Base-by-base conservation (phyloP, 2,888 invertebrate species). In the Dexiosoma caninum region DNA sequence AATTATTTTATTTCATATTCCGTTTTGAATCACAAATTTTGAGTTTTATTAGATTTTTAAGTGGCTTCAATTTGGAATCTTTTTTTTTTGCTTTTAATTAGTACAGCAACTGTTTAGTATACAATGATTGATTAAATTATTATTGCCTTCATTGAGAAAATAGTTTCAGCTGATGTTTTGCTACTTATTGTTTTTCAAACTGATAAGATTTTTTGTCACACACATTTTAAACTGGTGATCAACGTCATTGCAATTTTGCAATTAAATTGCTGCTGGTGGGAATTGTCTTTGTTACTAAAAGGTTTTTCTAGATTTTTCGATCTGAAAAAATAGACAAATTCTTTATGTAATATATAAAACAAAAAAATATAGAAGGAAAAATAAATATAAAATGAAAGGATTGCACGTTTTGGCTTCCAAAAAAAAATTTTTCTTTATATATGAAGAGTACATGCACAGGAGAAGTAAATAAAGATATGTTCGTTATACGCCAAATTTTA, bases 81-180 rank as follows among this genome's bases (percentile, higher is more conserved):
- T 30, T 51, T 51, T 51, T n/a, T 51, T 51, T 27, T 9, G n/a
- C n/a, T n/a, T 40, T n/a, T 21, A 21, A 37, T 46, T 9, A 16
- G 1, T 53, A 3, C 16, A 30, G 3, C 32, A 44, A 21, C 44
- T 32, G 44, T 66, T 66, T 55, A 14, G 40, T 59, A 46, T 21
- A 30, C 51, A 51, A 60, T 57, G 42, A 16, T 57, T 57, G 42
- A 53, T 62, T 42, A 19, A n/a, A 46, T 49, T 16, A 44, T 35
- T 70, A 40, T 62, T 70, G 77, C 70, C 77, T 77, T 70, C 64
- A 64, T 49, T 64, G 46, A 70, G 40, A 27, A 77, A 70, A 67
- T 44, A 40, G 27, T 5, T 8, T 64, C 30, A 6, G 19, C 23
- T 40, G 4, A 10, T 9, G 27, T 40, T 49, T 49, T 14, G 30